A percentile compares a stretch with the other conserved stretches of the same genome.
phyloP scores from a whole-genome alignment of 2,888 invertebrate genomes.

The Sthenelais limicola region DNA sequence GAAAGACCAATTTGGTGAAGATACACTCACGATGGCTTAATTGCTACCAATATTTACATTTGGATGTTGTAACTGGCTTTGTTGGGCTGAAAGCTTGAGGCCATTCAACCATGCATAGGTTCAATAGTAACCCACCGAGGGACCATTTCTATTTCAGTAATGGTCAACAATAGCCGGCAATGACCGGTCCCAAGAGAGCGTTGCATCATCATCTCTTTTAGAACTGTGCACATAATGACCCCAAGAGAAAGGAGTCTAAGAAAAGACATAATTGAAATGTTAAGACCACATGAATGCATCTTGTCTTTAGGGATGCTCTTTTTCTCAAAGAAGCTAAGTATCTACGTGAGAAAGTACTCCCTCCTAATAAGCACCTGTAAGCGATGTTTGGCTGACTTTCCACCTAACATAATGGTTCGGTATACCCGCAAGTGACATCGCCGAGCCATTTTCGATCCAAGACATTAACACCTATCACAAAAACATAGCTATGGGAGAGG shows the following conservation, averaged over 20 bases:
- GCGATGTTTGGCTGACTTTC: conserved; percentile 25
- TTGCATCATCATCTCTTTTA: conserved; percentile 36
- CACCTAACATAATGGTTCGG: conserved; percentile 16
- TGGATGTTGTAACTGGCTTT: conserved; percentile 30
- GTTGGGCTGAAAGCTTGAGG: conserved; percentile 35
- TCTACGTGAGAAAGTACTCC: too few relatives aligned
- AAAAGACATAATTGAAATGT: conserved; percentile 26
- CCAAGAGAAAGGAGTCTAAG: conserved; percentile 1
- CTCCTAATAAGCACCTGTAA: conserved; percentile 32
- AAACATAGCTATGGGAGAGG: too few relatives aligned
- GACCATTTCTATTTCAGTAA: too few relatives aligned
- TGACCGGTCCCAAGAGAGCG: too few relatives aligned
- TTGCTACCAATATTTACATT: conserved; percentile 27
- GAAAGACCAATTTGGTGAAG: too few relatives aligned
- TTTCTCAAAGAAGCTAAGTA: too few relatives aligned
- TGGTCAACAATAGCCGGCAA: too few relatives aligned
- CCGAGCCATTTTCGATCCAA: too few relatives aligned
- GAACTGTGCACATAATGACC: conserved; percentile 14
- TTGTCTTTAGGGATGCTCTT: conserved; percentile 10
- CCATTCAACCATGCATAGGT: too few relatives aligned
- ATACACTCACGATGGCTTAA: conserved; percentile 17
- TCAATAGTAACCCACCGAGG: too few relatives aligned
- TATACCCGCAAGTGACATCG: too few relatives aligned
- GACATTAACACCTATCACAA: too few relatives aligned
- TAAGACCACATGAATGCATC: conserved; percentile 7